phyloP scores from a whole-genome alignment of 1,140 invertebrate genomes.

The Pseudachorutes palmiensis region DNA sequence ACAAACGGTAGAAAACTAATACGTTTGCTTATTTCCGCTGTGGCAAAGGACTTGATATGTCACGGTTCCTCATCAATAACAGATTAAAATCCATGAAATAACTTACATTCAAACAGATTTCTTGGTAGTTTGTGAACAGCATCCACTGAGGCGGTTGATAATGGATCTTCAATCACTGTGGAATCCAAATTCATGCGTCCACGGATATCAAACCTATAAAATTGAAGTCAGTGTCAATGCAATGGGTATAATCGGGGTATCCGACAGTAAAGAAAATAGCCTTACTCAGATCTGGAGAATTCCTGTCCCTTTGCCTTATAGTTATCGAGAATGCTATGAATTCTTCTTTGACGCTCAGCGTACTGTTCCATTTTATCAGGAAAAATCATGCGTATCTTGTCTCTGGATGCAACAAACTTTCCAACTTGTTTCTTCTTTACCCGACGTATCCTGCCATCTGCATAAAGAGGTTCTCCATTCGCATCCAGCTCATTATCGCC shows the following conservation, averaged over 20 bases:
- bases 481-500: background rate
- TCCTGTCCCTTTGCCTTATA: background rate
- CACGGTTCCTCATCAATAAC: background rate
- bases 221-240: too few relatives aligned
- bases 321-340: background rate
- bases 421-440: background rate
- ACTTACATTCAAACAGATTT: too few relatives aligned
- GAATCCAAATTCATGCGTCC: too few relatives aligned
- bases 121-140: background rate
- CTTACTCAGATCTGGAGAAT: background rate
- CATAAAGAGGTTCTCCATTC: background rate
- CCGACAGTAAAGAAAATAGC: too few relatives aligned
- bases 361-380: background rate
- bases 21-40: background rate
- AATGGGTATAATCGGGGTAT: too few relatives aligned
- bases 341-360: background rate
- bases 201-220: too few relatives aligned
- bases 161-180: background rate
- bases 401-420: background rate
- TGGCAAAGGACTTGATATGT: background rate
- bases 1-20: background rate
- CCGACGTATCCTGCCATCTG: background rate
- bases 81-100: too few relatives aligned
- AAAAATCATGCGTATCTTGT: background rate
- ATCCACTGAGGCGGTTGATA: background rate